Evolutionary conservation across 1,140 invertebrate genomes (phyloP), one percentile per base, ranked within the genome.

Genomic region (Zaprionus ornatus): DNA sequence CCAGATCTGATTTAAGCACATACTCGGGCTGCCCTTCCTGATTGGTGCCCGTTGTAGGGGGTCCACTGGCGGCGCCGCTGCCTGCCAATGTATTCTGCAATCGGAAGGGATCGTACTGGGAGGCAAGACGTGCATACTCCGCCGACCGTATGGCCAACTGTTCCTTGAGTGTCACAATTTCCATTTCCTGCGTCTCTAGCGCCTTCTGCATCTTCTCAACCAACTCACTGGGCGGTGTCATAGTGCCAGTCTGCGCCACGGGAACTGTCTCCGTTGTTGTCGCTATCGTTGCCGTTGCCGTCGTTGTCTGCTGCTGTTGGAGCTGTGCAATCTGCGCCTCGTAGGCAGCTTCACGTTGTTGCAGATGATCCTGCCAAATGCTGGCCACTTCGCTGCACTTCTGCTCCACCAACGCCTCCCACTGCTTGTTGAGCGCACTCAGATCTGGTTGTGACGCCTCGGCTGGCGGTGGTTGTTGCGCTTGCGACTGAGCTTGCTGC

Each of bases 1-100:
- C 97, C 50, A 98, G 93, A 91, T 98, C 97, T 3, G 95, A 94
- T 86, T 94, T 93, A 0, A 94, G 93, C n/a, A 87, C 84, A 23
- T 88, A 88, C 29, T 87, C 84, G 3, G 84, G 42, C 74, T 48
- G 19, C 45, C 59, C 19, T 40, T 21, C 74, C 60, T 27, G 63
- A 4, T 40, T 17, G 50, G n/a, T 45, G n/a, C 50, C 4, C 10
- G 25, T 50, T 9, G 27, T 13, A 7, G 17, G 68, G 23, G n/a
- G 63, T 2, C 65, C 69, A 21, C 59, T 3, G 9, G 82, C 78
- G 6, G 4, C 48, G 13, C 91, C 37, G 25, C 68, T 67, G 13
- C 76, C 59, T 1, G 76, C 76, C 0, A 65, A 32, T 0, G 80
- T 78, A 10, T 88, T 81, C 52, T 91, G 90, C 45, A 92, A 61